Evolutionary conservation across 1,140 invertebrate genomes (phyloP), one percentile per base, ranked within the genome.

Genomic region (Calephelis nemesis): DNA sequence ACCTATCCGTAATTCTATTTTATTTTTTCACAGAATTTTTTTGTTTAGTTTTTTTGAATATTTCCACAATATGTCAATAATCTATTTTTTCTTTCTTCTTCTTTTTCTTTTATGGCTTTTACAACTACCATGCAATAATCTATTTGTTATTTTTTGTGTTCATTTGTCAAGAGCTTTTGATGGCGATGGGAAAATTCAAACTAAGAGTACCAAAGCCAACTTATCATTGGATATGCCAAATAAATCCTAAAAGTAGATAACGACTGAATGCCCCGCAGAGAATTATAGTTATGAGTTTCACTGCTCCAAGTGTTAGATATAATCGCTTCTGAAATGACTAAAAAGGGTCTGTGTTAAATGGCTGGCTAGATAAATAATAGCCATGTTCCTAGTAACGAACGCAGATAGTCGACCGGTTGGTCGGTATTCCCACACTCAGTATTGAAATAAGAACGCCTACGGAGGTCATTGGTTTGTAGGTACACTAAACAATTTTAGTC

Each of bases 371-470:
- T 48, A 63, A 48, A 48, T 47, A 48, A 47, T 63, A 47, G 62
- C 45, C 62, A 48, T 48, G 45, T 63, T 63, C 62, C 62, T 63
- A 48, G 62, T 63, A 47, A 63, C 62, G 47, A 63, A 60, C 54
- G 54, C 54, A 60, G 54, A 60, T 60, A 30, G 62, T n/a, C 45
- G 62, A 58, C 65, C n/a, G 65, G 52, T 47, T 66, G 65, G 47
- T 66, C 65, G 52, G 15, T 66, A 50, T 66, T 66, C 65, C 65
- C 65, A 66, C 65, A 58, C 50, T 66, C 65, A 42, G 45, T 66
- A 66, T 66, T 66, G 45, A 66, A 66, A 66, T 66, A 65, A 19
- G 47, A 50, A 66, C 65, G 54, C 65, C 65, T 52, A 58, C 64
- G 65, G 65, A 66, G 65, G 65, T 66, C 65, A 42, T 60, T 66